phyloP scores from a whole-genome alignment of 2,113 vertebrate species.

The Chaenocephalus aceratus region DNA sequence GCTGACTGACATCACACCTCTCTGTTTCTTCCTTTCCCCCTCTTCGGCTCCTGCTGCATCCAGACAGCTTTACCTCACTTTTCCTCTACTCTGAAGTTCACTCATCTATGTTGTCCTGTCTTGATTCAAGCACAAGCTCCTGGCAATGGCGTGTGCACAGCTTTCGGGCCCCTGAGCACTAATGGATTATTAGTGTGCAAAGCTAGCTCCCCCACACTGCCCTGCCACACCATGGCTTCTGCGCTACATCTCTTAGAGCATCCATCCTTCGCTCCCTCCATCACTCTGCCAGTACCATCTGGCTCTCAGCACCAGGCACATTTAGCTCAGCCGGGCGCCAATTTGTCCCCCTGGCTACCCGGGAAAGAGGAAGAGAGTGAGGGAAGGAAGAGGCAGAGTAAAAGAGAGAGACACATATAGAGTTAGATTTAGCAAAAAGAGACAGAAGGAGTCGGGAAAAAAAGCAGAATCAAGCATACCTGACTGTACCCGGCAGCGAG shows the following conservation, averaged over 20 bases:
- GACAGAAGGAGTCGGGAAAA: slow-evolving; percentile 22
- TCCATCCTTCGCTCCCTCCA: slow-evolving; percentile 64
- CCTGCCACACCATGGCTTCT: slow-evolving; percentile 49
- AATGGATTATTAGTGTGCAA: slow-evolving; percentile 71
- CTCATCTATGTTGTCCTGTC: slow-evolving; percentile 13
- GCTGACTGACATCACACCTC: slow-evolving; percentile 56
- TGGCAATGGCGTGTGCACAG: slow-evolving; percentile 50
- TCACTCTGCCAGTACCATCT: slow-evolving; percentile 77
- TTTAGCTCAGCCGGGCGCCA: slow-evolving; percentile 78
- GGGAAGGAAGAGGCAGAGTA: slow-evolving; percentile 49
- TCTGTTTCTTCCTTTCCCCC: slow-evolving; percentile 25
- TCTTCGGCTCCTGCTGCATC: slow-evolving; percentile 25
- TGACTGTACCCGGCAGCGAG: slow-evolving; percentile 48
- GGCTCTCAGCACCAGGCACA: slow-evolving; percentile 77
- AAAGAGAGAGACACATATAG: slow-evolving; percentile 16
- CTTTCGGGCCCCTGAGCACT: slow-evolving; percentile 59
- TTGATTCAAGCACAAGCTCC: slow-evolving; percentile 32
- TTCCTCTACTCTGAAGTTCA: slow-evolving; percentile 24
- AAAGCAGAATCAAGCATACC: slow-evolving; percentile 48
- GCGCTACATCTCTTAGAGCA: slow-evolving; percentile 57
- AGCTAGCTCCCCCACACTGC: slow-evolving; percentile 61
- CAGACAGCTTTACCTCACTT: slow-evolving; percentile 32
- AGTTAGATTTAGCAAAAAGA: slow-evolving; percentile 49
- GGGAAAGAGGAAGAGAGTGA: slow-evolving; percentile 36
- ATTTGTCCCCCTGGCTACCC: slow-evolving; percentile 76